Evolutionary conservation across 2,113 vertebrate species (phyloP), one percentile per base, ranked within the genome.

Genomic region (Poecile atricapillus): DNA sequence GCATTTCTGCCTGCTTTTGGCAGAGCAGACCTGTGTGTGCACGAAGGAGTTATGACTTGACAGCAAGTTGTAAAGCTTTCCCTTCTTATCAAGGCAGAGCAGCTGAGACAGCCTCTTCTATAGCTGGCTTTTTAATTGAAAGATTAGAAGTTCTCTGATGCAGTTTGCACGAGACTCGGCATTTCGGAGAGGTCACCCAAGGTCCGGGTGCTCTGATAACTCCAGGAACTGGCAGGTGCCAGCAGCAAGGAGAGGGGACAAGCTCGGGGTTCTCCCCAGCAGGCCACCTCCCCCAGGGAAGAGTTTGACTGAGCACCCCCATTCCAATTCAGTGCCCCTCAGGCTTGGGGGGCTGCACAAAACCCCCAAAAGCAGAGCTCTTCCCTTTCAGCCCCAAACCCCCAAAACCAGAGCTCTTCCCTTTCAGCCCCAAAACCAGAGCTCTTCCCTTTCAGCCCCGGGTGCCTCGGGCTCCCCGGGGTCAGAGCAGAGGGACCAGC

Each of bases 31-130:
- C 83, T 44, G 52, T 15, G 70, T 33, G 73, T 11, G 60, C 50
- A 22, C 2, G 4, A 83, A 95, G 73, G 93, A 96, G 88, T 88
- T 94, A 90, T 11, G 69, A 65, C 93, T 96, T 94, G 95, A 97
- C 86, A 94, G 91, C 8, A 3, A 91, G 84, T 78, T 90, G 74
- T 90, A 95, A 96, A 85, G 92, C 93, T 93, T 94, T 95, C 77
- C 82, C 41, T 95, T 75, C 97, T 97, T 97, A 97, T 97, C 97
- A 96, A 95, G 93, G 63, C 96, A 93, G 75, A 94, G 84, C 96
- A 97, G 97, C 95, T 59, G 89, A 96, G 94, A 81, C 92, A 95
- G 86, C 65, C 67, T 91, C 89, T 92, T 93, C 95, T 93, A 21
- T 71, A 94, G 84, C 0, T 91, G 58, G 58, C 28, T 95, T 97